Evolutionary conservation across 2,888 invertebrate species (phyloP).

Genomic region (Microplitis manilae): DNA sequence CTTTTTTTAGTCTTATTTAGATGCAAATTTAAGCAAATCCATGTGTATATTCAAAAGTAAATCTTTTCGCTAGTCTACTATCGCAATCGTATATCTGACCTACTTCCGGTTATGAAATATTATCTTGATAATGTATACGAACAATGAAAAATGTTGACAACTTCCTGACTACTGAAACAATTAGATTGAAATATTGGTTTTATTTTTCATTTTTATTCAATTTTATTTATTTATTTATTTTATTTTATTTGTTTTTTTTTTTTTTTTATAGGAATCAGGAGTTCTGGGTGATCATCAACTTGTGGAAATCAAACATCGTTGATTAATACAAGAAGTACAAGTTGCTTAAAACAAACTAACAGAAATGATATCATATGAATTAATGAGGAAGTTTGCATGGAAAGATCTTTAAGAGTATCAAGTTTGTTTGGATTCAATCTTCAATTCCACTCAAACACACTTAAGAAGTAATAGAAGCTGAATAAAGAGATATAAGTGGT

Average conservation of each 20-base stretch:
- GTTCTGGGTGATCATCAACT: slow-evolving; percentile 31
- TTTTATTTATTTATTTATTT: slow-evolving; percentile 20
- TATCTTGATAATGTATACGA: background rate
- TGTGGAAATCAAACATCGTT: slow-evolving; percentile 19
- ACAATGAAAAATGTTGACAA: background rate
- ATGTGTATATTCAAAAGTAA: slow-evolving; percentile 43
- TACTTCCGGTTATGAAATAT: slow-evolving; percentile 27
- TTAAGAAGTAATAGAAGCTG: slow-evolving; percentile 4
- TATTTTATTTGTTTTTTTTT: slow-evolving; percentile 18
- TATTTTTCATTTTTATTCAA: background rate
- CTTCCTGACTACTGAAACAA: background rate
- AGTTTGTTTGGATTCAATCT: slow-evolving; percentile 5
- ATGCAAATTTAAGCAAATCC: slow-evolving; percentile 49
- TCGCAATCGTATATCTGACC: slow-evolving; percentile 17
- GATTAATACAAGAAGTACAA: slow-evolving; percentile 27
- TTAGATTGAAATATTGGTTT: background rate
- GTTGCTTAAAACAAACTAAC: slow-evolving; percentile 38
- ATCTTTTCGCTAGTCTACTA: slow-evolving; percentile 43
- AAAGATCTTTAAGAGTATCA: background rate
- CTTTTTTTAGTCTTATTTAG: slow-evolving; percentile 34
- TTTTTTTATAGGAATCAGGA: slow-evolving; percentile 39
- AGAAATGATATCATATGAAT: slow-evolving; percentile 13
- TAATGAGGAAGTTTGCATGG: slow-evolving; percentile 20
- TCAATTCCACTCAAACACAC: slow-evolving; percentile 14
- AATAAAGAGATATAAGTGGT: slow-evolving; percentile 29